Evolutionary conservation across 2,113 vertebrate genomes (phyloP), one percentile per base, ranked within the genome.

Genomic region (Bujurquina vittata): DNA sequence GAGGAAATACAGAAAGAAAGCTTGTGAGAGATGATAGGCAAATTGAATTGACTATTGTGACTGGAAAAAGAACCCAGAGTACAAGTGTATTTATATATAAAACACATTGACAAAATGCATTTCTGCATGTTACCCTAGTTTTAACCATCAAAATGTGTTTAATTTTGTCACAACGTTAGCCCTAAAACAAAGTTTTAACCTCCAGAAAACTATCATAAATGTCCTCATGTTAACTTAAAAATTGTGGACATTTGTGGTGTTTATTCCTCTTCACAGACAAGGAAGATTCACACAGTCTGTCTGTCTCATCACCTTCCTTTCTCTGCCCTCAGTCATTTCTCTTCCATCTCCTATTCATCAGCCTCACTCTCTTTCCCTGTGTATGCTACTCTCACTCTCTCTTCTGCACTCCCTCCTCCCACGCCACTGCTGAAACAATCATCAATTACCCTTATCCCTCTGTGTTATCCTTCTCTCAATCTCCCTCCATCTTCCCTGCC

Each of bases 361-460:
- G 77, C 80, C 61, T 29, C 89, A 18, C 65, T 63, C 58, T 46
- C 61, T 31, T 49, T 52, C 6, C 61, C 33, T 77, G 14, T 43
- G 7, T 77, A 26, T 18, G 2, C 82, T 75, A 80, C 75, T 75
- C 75, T 78, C 62, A 29, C 43, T 52, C 67, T 79, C 56, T 77
- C 91, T 92, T 72, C 92, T 89, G 93, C 62, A 88, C 88, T 89
- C 89, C 80, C 91, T 93, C 94, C 94, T 87, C 91, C 92, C 88
- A 58, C 77, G 92, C 91, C 92, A 92, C 91, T 92, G 94, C 94
- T 97, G 96, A 97, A 98, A 97, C 96, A 97, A 96, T 97, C 97
- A 97, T 98, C 97, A 97, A 96, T 98, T 98, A 97, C 96, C 92
- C 95, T 97, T 97, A 97, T 97, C 97, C 95, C 95, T 95, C 93